Conservation (phyloP, 2,888 invertebrate species). For the Rutpela maculata region DNA sequence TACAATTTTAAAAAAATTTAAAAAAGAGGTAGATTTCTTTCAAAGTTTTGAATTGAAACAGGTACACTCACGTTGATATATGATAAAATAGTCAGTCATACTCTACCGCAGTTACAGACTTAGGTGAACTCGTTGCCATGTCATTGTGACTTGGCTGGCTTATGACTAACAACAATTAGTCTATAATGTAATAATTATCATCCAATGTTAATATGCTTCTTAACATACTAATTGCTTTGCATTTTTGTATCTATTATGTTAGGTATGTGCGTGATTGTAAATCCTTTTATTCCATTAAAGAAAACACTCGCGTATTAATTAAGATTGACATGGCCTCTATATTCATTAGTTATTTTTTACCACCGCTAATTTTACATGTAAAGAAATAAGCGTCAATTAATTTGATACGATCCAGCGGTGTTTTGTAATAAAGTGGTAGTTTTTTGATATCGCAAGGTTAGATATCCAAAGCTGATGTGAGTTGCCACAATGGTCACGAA, state of each 20-base stretch:
- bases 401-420: constrained; percentile 27
- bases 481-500: constrained; percentile 32
- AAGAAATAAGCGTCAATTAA: constrained; percentile 39
- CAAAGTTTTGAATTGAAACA: too few relatives aligned
- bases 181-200: background rate
- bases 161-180: background rate
- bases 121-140: background rate
- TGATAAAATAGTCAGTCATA: too few relatives aligned
- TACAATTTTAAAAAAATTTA: too few relatives aligned
- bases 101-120: too few relatives aligned
- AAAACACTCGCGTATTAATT: constrained; percentile 35
- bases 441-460: constrained; percentile 20
- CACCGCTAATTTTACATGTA: constrained; percentile 33
- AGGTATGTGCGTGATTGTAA: constrained; percentile 34
- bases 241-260: constrained; percentile 22
- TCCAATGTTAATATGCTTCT: constrained; percentile 11
- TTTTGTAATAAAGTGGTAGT: constrained; percentile 33
- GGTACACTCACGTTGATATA: too few relatives aligned
- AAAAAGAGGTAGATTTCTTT: too few relatives aligned
- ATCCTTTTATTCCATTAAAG: constrained; percentile 40
- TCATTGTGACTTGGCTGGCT: background rate
- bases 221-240: constrained; percentile 29
- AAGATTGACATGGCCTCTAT: constrained; percentile 39
- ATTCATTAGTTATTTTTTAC: constrained; percentile 29
- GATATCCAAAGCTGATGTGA: constrained; percentile 14